Conservation (phyloP, 2,888 invertebrate genomes). For the Drosophila emarginata region DNA sequence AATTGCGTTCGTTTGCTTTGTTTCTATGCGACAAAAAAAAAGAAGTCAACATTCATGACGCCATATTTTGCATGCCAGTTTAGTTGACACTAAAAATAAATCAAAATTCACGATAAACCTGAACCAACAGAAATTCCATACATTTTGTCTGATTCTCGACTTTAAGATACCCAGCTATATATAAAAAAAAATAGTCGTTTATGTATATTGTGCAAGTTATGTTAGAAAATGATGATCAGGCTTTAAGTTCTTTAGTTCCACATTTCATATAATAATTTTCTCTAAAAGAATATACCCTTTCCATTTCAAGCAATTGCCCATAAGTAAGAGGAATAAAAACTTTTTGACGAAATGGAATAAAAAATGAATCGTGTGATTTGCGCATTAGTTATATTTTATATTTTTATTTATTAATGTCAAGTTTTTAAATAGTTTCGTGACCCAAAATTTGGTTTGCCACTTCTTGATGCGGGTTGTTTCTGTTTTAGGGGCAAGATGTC, state of each 20-base stretch:
- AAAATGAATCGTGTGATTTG: neutral
- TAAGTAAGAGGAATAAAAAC: neutral
- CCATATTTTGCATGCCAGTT: slow-evolving; percentile 57
- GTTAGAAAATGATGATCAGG: no score
- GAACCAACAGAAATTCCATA: neutral
- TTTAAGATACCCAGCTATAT: neutral
- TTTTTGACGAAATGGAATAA: neutral
- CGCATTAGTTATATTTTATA: slow-evolving; percentile 13
- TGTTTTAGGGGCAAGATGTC: slow-evolving; percentile 7
- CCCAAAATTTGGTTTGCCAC: slow-evolving; percentile 10
- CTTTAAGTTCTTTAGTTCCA: no score
- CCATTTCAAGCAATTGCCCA: neutral
- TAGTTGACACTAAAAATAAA: slow-evolving; percentile 66
- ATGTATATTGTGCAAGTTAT: no score
- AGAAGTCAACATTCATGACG: slow-evolving; percentile 31
- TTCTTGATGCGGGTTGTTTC: slow-evolving; percentile 27
- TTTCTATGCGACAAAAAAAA: neutral
- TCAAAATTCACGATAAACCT: slow-evolving; percentile 37
- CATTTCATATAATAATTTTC: no score
- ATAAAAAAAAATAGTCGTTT: no score
- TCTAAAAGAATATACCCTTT: neutral
- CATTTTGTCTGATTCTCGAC: neutral
- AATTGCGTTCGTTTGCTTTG: neutral
- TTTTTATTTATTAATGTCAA: slow-evolving; percentile 32
- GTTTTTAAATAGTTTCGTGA: slow-evolving; percentile 28